These are phyloP conservation scores for Nothobranchius kuhntae DNA, from an alignment of 2,113 vertebrate species.

Conservation along the genomic window DNA sequence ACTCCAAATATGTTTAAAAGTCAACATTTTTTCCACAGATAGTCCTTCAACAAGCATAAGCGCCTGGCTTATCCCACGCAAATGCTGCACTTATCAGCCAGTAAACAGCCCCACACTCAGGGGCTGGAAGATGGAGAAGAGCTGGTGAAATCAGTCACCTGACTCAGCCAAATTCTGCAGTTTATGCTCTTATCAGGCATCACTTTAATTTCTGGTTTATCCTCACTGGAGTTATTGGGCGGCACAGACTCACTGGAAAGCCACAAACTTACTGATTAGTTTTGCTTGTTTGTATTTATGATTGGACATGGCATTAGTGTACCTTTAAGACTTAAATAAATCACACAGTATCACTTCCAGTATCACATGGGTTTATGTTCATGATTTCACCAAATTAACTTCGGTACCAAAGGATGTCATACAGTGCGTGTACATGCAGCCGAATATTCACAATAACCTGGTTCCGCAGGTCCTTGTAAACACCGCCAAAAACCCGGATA, in stretches of 20 bases:
- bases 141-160: background rate
- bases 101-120: background rate
- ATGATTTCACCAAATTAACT: too few relatives aligned
- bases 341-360: too few relatives aligned
- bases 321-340: too few relatives aligned
- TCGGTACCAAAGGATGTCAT: too few relatives aligned
- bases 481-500: too few relatives aligned
- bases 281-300: background rate
- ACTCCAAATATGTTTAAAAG: background rate
- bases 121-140: background rate
- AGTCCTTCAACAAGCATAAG: background rate
- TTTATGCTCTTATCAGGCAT: background rate
- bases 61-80: background rate
- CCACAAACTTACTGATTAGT: background rate
- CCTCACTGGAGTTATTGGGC: background rate
- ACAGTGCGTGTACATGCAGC: too few relatives aligned
- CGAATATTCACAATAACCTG: too few relatives aligned
- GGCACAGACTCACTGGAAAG: background rate
- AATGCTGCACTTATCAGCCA: constrained; percentile 1
- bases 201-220: background rate
- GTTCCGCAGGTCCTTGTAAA: too few relatives aligned
- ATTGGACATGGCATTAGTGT: background rate
- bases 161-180: background rate
- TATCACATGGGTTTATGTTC: too few relatives aligned
- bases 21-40: background rate